phyloP scores from a whole-genome alignment of 2,888 invertebrate species.

The Hesperia comma region DNA sequence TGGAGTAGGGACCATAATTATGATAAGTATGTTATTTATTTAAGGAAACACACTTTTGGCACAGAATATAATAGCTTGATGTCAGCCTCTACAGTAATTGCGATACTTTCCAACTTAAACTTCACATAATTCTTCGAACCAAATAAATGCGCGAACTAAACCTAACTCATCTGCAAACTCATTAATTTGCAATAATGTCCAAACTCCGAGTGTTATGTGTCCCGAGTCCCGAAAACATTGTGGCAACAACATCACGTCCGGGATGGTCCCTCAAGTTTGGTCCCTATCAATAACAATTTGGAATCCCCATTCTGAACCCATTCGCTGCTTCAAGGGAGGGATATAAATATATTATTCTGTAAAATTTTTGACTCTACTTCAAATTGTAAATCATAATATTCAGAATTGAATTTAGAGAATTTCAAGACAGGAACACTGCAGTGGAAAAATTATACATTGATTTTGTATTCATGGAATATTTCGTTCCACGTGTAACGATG shows the following conservation, averaged over 20 bases:
- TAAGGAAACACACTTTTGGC: too few species aligned
- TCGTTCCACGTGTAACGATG: slow-evolving; percentile 15
- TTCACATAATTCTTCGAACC: not conserved
- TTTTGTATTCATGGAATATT: slow-evolving; percentile 9
- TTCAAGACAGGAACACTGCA: not conserved
- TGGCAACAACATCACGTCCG: slow-evolving; percentile 3
- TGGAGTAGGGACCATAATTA: too few species aligned
- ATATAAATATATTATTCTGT: not conserved
- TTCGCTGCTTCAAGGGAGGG: slow-evolving; percentile 9
- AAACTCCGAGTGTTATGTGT: not conserved
- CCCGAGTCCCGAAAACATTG: not conserved
- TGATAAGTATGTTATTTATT: too few species aligned
- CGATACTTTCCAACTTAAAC: not conserved
- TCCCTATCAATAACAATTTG: slow-evolving; percentile 14
- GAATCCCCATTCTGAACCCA: slow-evolving; percentile 35
- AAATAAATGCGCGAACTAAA: not conserved
- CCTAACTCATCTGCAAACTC: slow-evolving; percentile 6
- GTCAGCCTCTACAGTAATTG: not conserved
- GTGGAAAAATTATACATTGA: not conserved
- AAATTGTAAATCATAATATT: too few species aligned
- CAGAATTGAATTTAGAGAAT: not conserved
- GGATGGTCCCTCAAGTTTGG: slow-evolving; percentile 3
- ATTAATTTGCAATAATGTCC: slow-evolving; percentile 4
- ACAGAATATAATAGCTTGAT: not conserved
- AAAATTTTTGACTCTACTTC: not conserved